Conservation (phyloP, 2,797 vertebrate genomes). For the Hippocampus kuda region DNA sequence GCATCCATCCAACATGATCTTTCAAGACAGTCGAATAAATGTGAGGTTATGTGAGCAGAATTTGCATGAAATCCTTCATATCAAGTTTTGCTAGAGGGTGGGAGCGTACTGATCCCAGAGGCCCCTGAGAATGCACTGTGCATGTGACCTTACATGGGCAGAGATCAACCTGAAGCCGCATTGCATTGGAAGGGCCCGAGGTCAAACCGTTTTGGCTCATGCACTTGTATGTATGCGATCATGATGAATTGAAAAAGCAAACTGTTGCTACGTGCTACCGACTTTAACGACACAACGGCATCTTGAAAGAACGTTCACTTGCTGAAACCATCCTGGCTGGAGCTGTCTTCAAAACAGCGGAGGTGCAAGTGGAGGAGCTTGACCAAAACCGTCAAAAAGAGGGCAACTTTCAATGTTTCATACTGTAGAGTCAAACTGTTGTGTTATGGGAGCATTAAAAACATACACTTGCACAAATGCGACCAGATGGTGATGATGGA, state of each 20-base stretch:
- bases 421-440: no score
- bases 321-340: no score
- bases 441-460: no score
- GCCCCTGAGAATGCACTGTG: constrained; percentile 26
- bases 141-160: constrained; percentile 61
- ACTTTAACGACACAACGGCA: no score
- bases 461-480: no score
- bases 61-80: neutral
- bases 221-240: neutral
- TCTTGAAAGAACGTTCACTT: no score
- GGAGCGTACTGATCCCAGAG: neutral
- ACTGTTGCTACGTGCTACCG: no score
- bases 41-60: neutral
- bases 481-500: no score
- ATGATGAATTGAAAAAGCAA: neutral
- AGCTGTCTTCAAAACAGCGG: no score
- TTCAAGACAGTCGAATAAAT: neutral
- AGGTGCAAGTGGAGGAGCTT: no score
- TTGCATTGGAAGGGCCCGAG: neutral
- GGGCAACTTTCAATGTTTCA: no score
- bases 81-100: neutral
- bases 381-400: no score
- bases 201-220: neutral
- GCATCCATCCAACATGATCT: neutral
- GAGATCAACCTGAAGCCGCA: constrained; percentile 36